phyloP scores from a whole-genome alignment of 2,888 invertebrate genomes.

The Thyatira batis region DNA sequence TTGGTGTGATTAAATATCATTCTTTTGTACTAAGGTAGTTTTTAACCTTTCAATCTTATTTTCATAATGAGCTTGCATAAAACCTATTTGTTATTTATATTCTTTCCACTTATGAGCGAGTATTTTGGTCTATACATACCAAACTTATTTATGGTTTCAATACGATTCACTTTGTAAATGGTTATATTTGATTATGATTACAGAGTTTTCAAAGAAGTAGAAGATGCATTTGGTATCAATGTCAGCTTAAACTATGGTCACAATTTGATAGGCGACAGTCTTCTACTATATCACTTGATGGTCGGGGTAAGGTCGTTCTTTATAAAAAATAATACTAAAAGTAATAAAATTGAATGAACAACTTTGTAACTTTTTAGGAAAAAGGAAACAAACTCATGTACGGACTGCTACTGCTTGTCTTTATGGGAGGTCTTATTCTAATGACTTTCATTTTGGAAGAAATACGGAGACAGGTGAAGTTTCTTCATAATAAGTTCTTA shows the following conservation, averaged over 20 bases:
- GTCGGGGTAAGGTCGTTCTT: slow-evolving; percentile 33
- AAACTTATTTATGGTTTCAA: too few relatives aligned
- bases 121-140: not conserved
- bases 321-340: not conserved
- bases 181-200: slow-evolving; percentile 12
- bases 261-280: slow-evolving; percentile 45
- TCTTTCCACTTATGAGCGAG: too few relatives aligned
- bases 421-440: slow-evolving; percentile 33
- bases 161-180: too few relatives aligned
- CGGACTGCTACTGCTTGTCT: slow-evolving; percentile 32
- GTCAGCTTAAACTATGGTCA: slow-evolving; percentile 42
- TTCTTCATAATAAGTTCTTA: too few relatives aligned
- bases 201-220: slow-evolving; percentile 41
- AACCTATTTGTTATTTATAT: too few relatives aligned
- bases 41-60: not conserved
- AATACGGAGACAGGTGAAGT: slow-evolving; percentile 30
- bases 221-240: slow-evolving; percentile 43
- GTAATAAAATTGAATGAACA: not conserved
- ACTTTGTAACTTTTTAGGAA: slow-evolving; percentile 24
- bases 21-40: slow-evolving; percentile 26
- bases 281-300: slow-evolving; percentile 46
- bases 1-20: slow-evolving; percentile 38
- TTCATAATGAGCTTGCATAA: not conserved
- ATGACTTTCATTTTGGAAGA: slow-evolving; percentile 42
- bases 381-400: slow-evolving; percentile 28